Base-by-base conservation (phyloP, 2,888 invertebrate species). In the Dendrolimus houi region DNA sequence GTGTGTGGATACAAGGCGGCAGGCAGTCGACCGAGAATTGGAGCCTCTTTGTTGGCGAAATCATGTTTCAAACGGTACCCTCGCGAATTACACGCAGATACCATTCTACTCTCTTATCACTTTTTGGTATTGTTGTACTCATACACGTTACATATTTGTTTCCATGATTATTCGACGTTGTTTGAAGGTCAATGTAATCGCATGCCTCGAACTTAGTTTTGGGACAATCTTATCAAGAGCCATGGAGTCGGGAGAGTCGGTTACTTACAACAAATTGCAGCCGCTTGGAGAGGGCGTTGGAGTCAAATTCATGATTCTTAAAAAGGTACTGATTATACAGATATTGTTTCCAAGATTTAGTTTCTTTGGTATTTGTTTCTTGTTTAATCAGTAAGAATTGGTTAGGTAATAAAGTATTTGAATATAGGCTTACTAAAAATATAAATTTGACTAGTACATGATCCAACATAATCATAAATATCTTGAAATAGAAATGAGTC, bases 11-110 rank as follows among this genome's bases (percentile, higher is more conserved):
- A 80, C 81, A 79, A 76, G 73, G 77, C 72, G 75, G 83, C 72
- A 81, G 70, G 83, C 87, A 86, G 81, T 81, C 81, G 84, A 88
- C 87, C 87, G 85, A 85, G 83, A 86, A 85, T 86, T 81, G 77
- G 78, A 83, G 81, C 81, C 77, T 81, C 83, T 83, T 83, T 80
- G 85, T 81, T 84, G 78, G 85, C 81, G 81, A 85, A 85, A 84
- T 84, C 83, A 76, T 71, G 68, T 77, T 80, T 74, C 69, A 79
- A 83, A 83, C 83, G 76, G 79, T 84, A 83, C 78, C 81, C 80
- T 74, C 69, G 76, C 78, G 74, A 74, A 80, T 77, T 72, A 70
- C 60, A 70, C 68, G 65, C 65, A 63, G 66, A 64, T 67, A 68
- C 68, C 29, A 29, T 70, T 67, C 69, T 67, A 7, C 69, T 70